Conservation (phyloP, 1,140 invertebrate genomes). For the Macrostomum lignano region DNA sequence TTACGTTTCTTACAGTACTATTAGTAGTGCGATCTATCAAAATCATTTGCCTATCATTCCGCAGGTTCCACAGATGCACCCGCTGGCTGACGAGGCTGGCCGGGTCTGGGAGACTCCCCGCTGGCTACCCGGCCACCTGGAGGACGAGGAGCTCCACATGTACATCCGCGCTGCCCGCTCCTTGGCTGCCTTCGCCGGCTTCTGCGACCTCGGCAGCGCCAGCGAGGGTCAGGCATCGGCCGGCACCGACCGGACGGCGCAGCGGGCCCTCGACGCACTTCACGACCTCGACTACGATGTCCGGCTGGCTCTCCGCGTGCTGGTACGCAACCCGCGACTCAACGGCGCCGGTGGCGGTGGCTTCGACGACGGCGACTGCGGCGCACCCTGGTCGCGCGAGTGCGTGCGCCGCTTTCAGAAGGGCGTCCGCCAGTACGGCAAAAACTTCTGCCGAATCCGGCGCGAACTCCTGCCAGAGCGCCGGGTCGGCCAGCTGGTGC, state of each 20-base stretch:
- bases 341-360: background rate
- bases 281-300: conserved; percentile 64
- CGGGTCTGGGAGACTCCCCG: no score
- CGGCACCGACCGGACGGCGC: no score
- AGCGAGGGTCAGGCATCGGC: conserved; percentile 35
- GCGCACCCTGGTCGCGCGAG: no score
- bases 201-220: conserved; percentile 47
- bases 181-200: no score
- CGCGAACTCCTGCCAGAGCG: conserved; percentile 80
- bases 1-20: background rate
- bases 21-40: background rate
- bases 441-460: conserved; percentile 89
- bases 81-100: no score
- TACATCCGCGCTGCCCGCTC: conserved; percentile 33
- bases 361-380: no score
- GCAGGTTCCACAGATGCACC: no score
- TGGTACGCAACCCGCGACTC: background rate
- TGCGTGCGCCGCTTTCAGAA: no score
- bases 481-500: no score
- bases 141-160: conserved; percentile 3
- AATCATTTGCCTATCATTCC: background rate
- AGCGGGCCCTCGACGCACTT: conserved; percentile 45
- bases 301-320: conserved; percentile 36
- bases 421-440: conserved; percentile 81
- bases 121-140: no score